phyloP scores from a whole-genome alignment of 1,140 invertebrate genomes.

The Galendromus occidentalis region DNA sequence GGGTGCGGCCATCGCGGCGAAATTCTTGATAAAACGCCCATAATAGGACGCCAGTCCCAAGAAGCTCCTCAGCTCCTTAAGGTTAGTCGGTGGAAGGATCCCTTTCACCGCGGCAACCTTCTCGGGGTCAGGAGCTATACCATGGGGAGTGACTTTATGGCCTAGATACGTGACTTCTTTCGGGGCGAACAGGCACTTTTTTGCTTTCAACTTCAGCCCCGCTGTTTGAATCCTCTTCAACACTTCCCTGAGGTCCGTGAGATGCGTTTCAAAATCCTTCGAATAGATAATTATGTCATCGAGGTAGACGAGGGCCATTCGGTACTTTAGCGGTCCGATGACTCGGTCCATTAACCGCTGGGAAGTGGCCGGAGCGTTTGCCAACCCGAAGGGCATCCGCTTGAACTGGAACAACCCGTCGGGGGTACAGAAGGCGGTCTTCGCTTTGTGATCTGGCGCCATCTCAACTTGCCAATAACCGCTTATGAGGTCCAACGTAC shows the following conservation, averaged over 20 bases:
- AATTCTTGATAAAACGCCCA: slow-evolving; percentile 3
- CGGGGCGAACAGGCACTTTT: slow-evolving; percentile 17
- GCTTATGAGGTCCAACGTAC: neutral
- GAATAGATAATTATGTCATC: slow-evolving; percentile 22
- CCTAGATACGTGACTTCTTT: slow-evolving; percentile 17
- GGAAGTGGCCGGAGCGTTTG: too few relatives aligned
- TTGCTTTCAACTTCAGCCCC: slow-evolving; percentile 14
- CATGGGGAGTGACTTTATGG: slow-evolving; percentile 14
- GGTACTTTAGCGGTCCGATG: slow-evolving; percentile 20
- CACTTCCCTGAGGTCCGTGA: slow-evolving; percentile 11
- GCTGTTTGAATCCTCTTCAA: neutral
- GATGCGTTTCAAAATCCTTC: slow-evolving; percentile 9
- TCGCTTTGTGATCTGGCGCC: slow-evolving; percentile 25
- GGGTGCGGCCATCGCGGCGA: neutral
- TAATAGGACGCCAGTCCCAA: neutral
- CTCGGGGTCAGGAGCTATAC: slow-evolving; percentile 16
- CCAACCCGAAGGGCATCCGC: slow-evolving; percentile 29
- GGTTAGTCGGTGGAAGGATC: slow-evolving; percentile 14
- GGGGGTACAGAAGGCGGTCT: slow-evolving; percentile 29
- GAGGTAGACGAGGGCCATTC: slow-evolving; percentile 18
- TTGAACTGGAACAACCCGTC: slow-evolving; percentile 26
- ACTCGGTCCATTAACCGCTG: slow-evolving; percentile 26
- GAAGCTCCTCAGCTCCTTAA: slow-evolving; percentile 12
- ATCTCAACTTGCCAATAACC: slow-evolving; percentile 32
- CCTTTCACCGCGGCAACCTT: slow-evolving; percentile 14